phyloP scores from a whole-genome alignment of 2,797 vertebrate genomes.

The Lophotriccus pileatus region DNA sequence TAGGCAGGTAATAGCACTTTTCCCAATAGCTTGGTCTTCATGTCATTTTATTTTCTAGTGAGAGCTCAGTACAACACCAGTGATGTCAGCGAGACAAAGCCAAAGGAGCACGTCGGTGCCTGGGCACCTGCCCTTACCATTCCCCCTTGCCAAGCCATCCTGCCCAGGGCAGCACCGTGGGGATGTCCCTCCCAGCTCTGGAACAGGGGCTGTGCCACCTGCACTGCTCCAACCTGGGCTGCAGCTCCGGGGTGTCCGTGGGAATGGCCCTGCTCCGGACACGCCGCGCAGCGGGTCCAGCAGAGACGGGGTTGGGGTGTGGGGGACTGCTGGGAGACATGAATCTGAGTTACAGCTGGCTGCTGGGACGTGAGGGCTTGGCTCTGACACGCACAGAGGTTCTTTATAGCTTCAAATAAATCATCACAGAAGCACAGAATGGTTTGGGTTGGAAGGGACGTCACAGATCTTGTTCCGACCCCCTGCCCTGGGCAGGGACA shows the following conservation, averaged over 20 bases:
- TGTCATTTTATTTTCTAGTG: neutral
- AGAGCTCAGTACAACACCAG: rapidly evolving
- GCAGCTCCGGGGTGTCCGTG: neutral
- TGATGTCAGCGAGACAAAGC: neutral
- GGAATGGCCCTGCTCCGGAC: neutral
- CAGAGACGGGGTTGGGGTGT: neutral
- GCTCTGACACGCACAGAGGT: neutral
- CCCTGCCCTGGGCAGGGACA: neutral
- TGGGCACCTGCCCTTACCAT: neutral
- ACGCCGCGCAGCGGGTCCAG: neutral
- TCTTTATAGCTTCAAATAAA: neutral
- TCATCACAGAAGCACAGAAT: neutral
- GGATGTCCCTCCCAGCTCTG: neutral
- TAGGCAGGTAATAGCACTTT: neutral
- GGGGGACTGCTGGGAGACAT: neutral
- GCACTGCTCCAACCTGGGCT: neutral
- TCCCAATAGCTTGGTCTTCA: neutral
- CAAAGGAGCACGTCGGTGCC: neutral
- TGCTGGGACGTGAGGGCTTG: neutral
- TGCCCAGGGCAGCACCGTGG: neutral
- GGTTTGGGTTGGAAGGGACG: neutral
- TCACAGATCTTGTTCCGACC: neutral
- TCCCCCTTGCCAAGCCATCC: neutral
- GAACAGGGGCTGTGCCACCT: neutral
- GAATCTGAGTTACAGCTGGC: neutral